Conservation (phyloP, 1,140 invertebrate species). For the Sitobion miscanthi region DNA sequence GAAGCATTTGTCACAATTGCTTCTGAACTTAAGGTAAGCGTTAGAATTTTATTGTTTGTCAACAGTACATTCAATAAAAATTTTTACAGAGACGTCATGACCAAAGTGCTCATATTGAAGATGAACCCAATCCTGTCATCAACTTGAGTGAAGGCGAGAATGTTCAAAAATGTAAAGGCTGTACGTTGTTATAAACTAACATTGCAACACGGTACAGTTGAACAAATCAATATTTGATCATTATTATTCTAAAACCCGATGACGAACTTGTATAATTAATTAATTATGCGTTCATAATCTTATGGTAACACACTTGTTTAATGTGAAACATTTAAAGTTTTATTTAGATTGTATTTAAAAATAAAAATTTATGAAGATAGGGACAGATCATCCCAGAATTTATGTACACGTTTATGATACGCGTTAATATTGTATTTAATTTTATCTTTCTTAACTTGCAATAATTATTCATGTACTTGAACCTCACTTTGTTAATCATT, state of each 20-base stretch:
- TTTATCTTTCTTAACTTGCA: conserved; percentile 33
- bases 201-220: background rate
- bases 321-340: conserved; percentile 1
- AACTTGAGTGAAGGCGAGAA: conserved; percentile 39
- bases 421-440: conserved; percentile 19
- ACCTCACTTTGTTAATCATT: conserved; percentile 27
- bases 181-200: conserved; percentile 27
- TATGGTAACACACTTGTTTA: conserved; percentile 27
- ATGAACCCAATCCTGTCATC: conserved; percentile 51
- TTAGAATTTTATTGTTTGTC: background rate
- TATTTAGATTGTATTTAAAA: conserved; percentile 5
- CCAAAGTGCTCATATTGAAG: conserved; percentile 57
- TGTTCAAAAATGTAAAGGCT: conserved; percentile 53
- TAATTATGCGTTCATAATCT: background rate
- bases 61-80: background rate
- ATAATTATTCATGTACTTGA: conserved; percentile 18
- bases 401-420: background rate
- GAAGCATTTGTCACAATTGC: conserved; percentile 88
- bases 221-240: conserved; percentile 24
- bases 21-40: conserved; percentile 79
- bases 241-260: conserved; percentile 39
- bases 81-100: conserved; percentile 58
- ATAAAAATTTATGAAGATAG: background rate
- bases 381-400: background rate
- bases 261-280: background rate